These are phyloP conservation scores for Bolinopsis microptera DNA, from an alignment of 37 sponge, comb jelly and placozoan genomes.

Conservation along the genomic window DNA sequence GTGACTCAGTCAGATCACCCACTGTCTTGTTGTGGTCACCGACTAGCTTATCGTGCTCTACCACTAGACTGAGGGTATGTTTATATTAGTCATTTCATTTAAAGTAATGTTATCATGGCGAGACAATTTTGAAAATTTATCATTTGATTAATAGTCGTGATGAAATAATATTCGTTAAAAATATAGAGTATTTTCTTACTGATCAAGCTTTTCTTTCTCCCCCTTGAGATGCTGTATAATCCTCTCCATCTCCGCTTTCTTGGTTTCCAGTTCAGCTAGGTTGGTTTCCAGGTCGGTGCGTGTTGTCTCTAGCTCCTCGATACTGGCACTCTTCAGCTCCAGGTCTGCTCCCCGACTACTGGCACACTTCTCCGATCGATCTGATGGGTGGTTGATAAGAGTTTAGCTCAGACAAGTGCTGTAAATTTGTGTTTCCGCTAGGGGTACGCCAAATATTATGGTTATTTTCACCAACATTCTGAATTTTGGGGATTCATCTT, in stretches of 20 bases:
- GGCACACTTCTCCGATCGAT: neutral
- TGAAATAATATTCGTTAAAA: too few relatives aligned
- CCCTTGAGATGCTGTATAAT: neutral
- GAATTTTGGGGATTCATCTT: too few relatives aligned
- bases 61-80: constrained; percentile 26
- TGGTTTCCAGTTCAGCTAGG: constrained; percentile 13
- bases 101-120: too few relatives aligned
- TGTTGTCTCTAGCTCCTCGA: constrained; percentile 14
- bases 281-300: neutral
- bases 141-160: too few relatives aligned
- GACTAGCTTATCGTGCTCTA: constrained; percentile 19
- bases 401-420: neutral
- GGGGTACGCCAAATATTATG: too few relatives aligned
- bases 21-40: neutral
- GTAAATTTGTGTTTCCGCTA: neutral
- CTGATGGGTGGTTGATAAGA: neutral
- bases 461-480: too few relatives aligned
- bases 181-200: too few relatives aligned
- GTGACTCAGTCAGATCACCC: neutral
- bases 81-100: too few relatives aligned
- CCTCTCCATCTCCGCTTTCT: neutral
- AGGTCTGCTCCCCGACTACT: neutral
- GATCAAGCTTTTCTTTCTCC: constrained; percentile 55
- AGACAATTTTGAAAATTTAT: too few relatives aligned
- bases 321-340: neutral